Base-by-base conservation (phyloP, 2,113 vertebrate genomes). In the Hippocampus guttulatus region DNA sequence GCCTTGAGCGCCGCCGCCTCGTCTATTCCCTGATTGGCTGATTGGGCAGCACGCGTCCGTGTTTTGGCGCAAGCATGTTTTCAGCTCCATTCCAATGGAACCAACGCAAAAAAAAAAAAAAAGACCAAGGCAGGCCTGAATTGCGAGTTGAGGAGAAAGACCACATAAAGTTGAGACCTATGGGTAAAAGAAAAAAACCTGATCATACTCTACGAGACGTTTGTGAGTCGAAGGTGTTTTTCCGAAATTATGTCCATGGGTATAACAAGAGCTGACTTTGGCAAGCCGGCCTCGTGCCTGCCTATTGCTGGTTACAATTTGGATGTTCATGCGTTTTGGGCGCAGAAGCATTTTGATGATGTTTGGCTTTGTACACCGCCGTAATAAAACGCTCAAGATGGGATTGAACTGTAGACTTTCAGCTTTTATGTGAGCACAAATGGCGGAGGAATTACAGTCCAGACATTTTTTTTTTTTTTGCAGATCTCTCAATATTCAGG, bases 251-350 rank as follows among this genome's bases (percentile, higher is more conserved):
- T 92, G 81, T 89, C 91, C 90, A 92, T 84, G 41, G 81, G 71
- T 71, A 62, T 2, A 80, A 84, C 80, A 86, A 78, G 82, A 81
- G 81, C 63, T 58, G 81, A 67, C 87, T 82, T 83, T 70, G 85
- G 83, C 61, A 75, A 58, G 58, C 84, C 79, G 79, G 83, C 81
- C 83, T 73, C 73, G 60, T 33, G 67, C 45, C 80, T 77, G 83
- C 62, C 80, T 88, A 85, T 89, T 91, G 88, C 88, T 90, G 87
- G 90, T 91, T 90, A 89, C 86, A 90, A 88, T 90, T 90, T 85
- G 83, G 84, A 88, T 88, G 82, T 84, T 73, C 25, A 2, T 74
- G 66, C 70, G 11, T 73, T 61, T 69, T 67, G 69, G 40, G n/a
- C 27, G 14, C 64, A 47, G n/a, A 65, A 47, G 63, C n/a, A 45